A percentile compares a stretch with the other conserved stretches of the same genome.
phyloP scores from a whole-genome alignment of 1,140 invertebrate species.

The Drosophila cardini region DNA sequence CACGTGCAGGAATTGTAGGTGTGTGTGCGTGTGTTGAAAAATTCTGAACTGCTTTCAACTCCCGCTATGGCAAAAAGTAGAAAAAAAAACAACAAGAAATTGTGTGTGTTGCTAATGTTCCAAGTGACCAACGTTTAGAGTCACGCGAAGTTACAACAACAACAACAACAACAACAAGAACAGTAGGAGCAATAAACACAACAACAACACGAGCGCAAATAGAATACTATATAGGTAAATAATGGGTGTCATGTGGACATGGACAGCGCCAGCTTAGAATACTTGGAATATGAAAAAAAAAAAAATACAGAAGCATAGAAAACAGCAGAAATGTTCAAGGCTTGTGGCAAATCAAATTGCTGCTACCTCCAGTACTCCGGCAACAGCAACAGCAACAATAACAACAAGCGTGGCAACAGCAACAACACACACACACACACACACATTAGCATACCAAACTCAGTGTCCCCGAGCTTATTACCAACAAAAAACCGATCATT shows the following conservation, averaged over 20 bases:
- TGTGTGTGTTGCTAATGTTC: conserved; percentile 57
- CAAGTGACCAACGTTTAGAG: conserved; percentile 72
- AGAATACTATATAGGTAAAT: conserved; percentile 48
- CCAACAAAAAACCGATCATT: neutral
- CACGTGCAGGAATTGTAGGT: conserved; percentile 39
- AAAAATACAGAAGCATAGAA: conserved; percentile 10
- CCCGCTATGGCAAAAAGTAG: conserved; percentile 42
- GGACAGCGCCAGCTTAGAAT: conserved; percentile 17
- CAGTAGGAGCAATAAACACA: conserved; percentile 33
- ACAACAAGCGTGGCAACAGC: conserved; percentile 14
- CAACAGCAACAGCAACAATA: conserved; percentile 12
- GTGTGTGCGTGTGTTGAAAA: conserved; percentile 39
- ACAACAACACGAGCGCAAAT: conserved; percentile 25
- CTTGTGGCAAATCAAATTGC: conserved; percentile 8
- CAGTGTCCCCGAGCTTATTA: conserved; percentile 6
- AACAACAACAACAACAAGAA: conserved; percentile 55
- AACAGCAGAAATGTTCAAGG: neutral
- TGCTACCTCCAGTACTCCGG: conserved; percentile 1
- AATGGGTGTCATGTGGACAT: conserved; percentile 62
- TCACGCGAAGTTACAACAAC: conserved; percentile 73
- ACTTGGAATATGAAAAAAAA: conserved; percentile 10
- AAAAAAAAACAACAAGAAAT: conserved; percentile 51
- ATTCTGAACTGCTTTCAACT: conserved; percentile 73
- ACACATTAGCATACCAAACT: conserved; percentile 31
- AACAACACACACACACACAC: conserved; percentile 8